Evolutionary conservation across 2,888 invertebrate genomes (phyloP), one percentile per base, ranked within the genome.

Genomic region (Ormyrus nitidulus): DNA sequence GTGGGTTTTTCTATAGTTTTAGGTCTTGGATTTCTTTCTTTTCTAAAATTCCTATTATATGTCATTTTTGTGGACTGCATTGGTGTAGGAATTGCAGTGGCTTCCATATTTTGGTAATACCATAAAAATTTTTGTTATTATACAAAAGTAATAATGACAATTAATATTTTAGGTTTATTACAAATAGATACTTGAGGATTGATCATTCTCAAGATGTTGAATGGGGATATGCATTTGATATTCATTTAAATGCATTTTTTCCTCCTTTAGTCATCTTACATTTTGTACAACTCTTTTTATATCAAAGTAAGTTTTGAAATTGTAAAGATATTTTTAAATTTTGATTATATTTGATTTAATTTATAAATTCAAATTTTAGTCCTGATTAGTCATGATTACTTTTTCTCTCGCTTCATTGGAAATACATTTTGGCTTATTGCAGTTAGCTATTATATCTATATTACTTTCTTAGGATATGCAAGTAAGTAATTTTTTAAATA

Each of bases 191-290:
- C 90, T 90, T 96, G 84, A 92, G 95, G 6, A 93, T 91, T n/a
- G 92, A 92, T 89, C 82, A 93, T 89, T 93, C 94, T 59, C 94
- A 95, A 86, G 96, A 96, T 90, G 97, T 99, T 85, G 99, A 99
- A 91, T 99, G 99, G 99, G 99, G 97, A 6, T 99, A 98, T 91
- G 96, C 98, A 19, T 99, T 99, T 91, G 99, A 99, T 91, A 97
- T 99, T 6, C 99, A 99, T 92, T 93, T 99, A 86, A 99, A 99
- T 92, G 99, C 99, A 4, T 98, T 98, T 91, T 99, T 99, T 91
- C 99, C 99, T n/a, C 95, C 98, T 1, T 93, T 99, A 13, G 95
- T 98, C 83, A 93, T 99, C 85, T 93, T 99, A 77, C 99, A 99
- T 90, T 96, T 97, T 86, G 94, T 99, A 86, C 97, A 98, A 89